A percentile compares a stretch with the other conserved stretches of the same genome.
These are phyloP conservation scores for Semnornis frantzii DNA, from an alignment of 2,113 vertebrate genomes.

Conservation along the genomic window DNA sequence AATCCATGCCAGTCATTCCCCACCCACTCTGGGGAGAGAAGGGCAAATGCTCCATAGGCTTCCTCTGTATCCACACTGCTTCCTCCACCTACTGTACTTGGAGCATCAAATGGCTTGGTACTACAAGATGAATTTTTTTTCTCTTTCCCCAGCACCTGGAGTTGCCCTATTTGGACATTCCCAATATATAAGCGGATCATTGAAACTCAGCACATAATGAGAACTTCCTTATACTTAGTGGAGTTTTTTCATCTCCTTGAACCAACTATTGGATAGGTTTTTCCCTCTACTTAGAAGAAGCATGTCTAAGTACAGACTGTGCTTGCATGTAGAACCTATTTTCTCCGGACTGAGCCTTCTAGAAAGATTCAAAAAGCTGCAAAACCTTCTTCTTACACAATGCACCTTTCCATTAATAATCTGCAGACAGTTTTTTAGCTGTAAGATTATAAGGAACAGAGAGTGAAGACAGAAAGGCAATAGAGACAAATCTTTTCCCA, in stretches of 20 bases:
- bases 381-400: neutral
- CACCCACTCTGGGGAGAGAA: neutral
- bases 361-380: conserved; percentile 21
- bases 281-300: neutral
- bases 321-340: neutral
- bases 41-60: neutral
- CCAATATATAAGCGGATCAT: neutral
- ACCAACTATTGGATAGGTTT: neutral
- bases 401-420: neutral
- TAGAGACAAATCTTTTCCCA: neutral
- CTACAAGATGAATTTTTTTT: neutral
- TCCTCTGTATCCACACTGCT: neutral
- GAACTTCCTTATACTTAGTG: neutral
- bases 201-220: fast-evolving
- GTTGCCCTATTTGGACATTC: neutral
- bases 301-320: neutral
- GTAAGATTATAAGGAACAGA: neutral
- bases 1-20: neutral
- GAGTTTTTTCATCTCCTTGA: neutral
- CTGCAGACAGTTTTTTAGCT: conserved; percentile 4
- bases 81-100: neutral
- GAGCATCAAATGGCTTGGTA: neutral
- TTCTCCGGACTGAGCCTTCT: conserved; percentile 22
- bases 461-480: neutral
- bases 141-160: neutral